A percentile compares a stretch with the other conserved stretches of the same genome.
phyloP scores from a whole-genome alignment of 2,888 invertebrate species.

The Villa cingulata region DNA sequence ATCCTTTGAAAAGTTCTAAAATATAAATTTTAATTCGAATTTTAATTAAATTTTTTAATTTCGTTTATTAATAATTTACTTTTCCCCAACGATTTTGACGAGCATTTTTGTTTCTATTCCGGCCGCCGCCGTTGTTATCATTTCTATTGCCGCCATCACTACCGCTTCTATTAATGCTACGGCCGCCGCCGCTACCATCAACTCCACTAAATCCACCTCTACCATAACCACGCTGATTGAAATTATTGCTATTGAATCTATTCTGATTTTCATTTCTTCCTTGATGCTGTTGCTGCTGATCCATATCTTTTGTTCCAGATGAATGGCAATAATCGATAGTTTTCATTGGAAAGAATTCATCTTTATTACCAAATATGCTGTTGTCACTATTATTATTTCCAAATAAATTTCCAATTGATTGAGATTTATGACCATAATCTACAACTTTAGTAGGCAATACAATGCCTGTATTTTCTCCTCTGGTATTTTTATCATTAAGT shows the following conservation, averaged over 20 bases:
- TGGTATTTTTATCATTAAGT: slow-evolving; percentile 11
- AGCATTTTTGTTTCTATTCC: neutral
- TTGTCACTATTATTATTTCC: neutral
- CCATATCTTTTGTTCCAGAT: slow-evolving; percentile 14
- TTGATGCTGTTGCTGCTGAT: neutral
- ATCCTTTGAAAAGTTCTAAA: neutral
- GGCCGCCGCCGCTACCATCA: too few species aligned
- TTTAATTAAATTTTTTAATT: neutral
- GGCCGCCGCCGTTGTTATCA: too few species aligned
- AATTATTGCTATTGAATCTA: neutral
- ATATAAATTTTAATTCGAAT: neutral
- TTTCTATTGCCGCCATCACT: too few species aligned
- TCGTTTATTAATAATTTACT: neutral
- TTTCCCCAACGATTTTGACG: neutral
- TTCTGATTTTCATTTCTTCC: slow-evolving; percentile 3
- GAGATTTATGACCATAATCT: slow-evolving; percentile 56
- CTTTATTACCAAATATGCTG: slow-evolving; percentile 30
- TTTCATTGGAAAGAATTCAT: slow-evolving; percentile 47
- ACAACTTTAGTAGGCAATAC: slow-evolving; percentile 45
- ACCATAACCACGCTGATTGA: slow-evolving; percentile 1
- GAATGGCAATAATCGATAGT: slow-evolving; percentile 59
- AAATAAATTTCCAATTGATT: neutral
- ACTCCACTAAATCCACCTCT: too few species aligned
- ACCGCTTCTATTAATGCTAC: too few species aligned
- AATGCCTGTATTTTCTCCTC: slow-evolving; percentile 34